phyloP scores from a whole-genome alignment of 2,797 vertebrate species.

The Brachymystax lenok region DNA sequence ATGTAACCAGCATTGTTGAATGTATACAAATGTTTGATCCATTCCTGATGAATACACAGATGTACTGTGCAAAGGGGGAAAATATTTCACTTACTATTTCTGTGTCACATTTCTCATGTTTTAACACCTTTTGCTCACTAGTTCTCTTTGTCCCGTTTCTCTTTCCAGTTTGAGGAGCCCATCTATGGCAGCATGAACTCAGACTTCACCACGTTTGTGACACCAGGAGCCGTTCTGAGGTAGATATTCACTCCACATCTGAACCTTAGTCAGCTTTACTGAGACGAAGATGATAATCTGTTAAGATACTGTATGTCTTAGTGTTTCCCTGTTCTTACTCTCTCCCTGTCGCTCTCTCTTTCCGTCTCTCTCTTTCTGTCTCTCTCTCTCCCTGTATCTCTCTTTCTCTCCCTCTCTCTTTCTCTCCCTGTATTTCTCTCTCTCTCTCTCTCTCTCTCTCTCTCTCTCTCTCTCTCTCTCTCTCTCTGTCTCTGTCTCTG shows the following conservation, averaged over 20 bases:
- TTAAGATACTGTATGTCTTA: neutral
- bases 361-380: neutral
- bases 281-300: neutral
- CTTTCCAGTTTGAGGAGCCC: constrained; percentile 77
- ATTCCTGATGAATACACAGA: neutral
- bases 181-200: constrained; percentile 75
- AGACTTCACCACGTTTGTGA: constrained; percentile 80
- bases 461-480: neutral
- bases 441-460: too few relatives aligned
- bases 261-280: neutral
- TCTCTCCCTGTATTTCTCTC: too few relatives aligned
- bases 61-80: neutral
- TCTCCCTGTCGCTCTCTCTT: neutral
- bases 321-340: neutral
- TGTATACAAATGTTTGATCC: neutral
- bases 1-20: too few relatives aligned
- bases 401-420: too few relatives aligned
- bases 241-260: constrained; percentile 28
- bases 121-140: neutral
- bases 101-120: neutral
- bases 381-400: neutral
- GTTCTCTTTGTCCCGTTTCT: neutral
- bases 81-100: neutral
- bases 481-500: neutral
- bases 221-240: constrained; percentile 80